phyloP scores from a whole-genome alignment of 2,113 vertebrate genomes.

The Rhinogobius similis region DNA sequence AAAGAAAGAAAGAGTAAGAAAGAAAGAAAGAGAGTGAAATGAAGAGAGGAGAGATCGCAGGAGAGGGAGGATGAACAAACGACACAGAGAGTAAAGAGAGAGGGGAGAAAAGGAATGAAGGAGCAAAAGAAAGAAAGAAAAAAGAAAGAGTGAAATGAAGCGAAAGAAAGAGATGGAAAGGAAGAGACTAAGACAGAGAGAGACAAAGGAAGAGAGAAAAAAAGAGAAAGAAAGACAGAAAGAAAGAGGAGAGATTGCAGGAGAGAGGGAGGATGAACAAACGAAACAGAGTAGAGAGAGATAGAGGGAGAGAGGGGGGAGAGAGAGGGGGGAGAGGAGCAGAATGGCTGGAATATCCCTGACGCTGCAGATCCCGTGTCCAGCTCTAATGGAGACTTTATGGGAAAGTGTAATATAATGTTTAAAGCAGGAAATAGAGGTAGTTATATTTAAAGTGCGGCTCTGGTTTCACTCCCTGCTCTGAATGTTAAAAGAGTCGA shows the following conservation, averaged over 20 bases:
- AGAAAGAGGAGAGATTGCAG: background rate
- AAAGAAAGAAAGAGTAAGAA: too few relatives aligned
- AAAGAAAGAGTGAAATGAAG: too few relatives aligned
- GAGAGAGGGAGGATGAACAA: background rate
- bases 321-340: background rate
- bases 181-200: too few relatives aligned
- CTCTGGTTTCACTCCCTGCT: background rate
- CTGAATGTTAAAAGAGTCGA: background rate
- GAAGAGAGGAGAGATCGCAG: background rate
- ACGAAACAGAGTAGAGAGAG: background rate
- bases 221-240: too few relatives aligned
- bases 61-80: too few relatives aligned
- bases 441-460: background rate
- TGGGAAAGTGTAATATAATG: background rate
- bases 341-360: background rate
- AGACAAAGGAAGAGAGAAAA: too few relatives aligned
- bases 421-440: background rate
- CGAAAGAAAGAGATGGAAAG: background rate
- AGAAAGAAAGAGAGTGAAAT: background rate
- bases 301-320: background rate
- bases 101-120: background rate
- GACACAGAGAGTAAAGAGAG: too few relatives aligned
- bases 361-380: background rate
- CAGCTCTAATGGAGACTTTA: slow-evolving; percentile 1
- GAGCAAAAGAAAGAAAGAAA: background rate